Conservation (phyloP, 2,113 vertebrate genomes). For the Uria lomvia region DNA sequence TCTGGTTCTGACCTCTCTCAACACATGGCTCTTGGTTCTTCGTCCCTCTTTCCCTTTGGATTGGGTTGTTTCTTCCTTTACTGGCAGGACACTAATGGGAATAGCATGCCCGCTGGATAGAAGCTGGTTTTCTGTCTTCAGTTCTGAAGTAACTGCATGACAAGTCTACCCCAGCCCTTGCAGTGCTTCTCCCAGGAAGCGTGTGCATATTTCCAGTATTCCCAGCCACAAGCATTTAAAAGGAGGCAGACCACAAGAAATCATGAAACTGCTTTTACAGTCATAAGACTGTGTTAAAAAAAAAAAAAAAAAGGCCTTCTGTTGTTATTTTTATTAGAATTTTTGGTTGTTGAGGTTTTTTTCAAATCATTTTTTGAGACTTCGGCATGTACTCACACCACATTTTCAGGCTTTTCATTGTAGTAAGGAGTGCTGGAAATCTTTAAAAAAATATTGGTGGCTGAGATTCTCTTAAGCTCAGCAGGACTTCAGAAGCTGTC, state of each 20-base stretch:
- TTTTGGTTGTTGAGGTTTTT: not conserved
- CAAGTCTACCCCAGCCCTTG: not conserved
- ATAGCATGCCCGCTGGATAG: not conserved
- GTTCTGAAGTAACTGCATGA: not conserved
- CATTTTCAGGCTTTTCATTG: not conserved
- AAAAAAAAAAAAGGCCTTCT: not conserved
- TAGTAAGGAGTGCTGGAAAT: not conserved
- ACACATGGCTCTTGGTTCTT: not conserved
- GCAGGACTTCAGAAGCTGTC: not conserved
- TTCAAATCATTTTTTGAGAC: not conserved
- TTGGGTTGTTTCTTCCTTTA: not conserved
- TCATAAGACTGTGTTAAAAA: not conserved
- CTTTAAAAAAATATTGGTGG: not conserved
- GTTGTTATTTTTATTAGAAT: not conserved
- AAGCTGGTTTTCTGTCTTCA: not conserved
- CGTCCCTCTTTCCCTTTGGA: not conserved
- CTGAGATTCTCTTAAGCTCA: not conserved
- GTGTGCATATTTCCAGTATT: not conserved
- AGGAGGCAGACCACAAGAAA: not conserved
- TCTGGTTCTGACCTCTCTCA: not conserved
- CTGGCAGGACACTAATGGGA: not conserved
- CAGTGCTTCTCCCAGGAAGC: not conserved
- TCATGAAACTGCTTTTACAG: not conserved
- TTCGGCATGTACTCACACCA: not conserved
- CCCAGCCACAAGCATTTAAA: not conserved